Conservation (phyloP, 2,113 vertebrate genomes). For the Percina caprodes region DNA sequence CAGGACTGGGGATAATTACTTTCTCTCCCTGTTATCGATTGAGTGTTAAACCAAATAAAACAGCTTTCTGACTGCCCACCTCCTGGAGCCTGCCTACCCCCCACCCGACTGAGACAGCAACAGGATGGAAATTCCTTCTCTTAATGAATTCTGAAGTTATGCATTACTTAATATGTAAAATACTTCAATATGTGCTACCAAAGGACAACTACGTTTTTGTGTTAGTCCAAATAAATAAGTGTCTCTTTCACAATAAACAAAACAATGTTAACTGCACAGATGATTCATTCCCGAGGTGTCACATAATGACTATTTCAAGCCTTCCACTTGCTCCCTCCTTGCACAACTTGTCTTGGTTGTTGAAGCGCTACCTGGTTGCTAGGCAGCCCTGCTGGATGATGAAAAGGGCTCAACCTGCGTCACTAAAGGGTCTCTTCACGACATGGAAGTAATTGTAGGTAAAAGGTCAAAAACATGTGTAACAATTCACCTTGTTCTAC, state of each 20-base stretch:
- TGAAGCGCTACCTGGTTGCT: slow-evolving; percentile 73
- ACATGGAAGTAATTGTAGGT: slow-evolving; percentile 38
- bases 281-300: not conserved
- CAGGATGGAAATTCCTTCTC: not conserved
- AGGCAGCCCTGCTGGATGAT: slow-evolving; percentile 64
- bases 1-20: slow-evolving; percentile 1
- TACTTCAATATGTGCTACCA: not conserved
- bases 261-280: not conserved
- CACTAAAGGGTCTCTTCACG: slow-evolving; percentile 28
- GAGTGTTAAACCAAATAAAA: slow-evolving; percentile 17
- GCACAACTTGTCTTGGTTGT: slow-evolving; percentile 30
- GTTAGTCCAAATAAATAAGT: not conserved
- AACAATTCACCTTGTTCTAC: slow-evolving; percentile 17
- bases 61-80: not conserved
- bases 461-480: slow-evolving; percentile 57
- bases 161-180: not conserved
- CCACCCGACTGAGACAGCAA: not conserved
- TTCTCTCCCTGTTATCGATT: not conserved
- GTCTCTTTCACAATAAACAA: slow-evolving; percentile 6
- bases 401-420: slow-evolving; percentile 48
- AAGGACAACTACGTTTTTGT: not conserved
- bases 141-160: not conserved
- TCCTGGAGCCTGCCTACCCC: not conserved
- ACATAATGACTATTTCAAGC: slow-evolving; percentile 26
- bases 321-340: slow-evolving; percentile 12